Percentiles rank a stretch among this genome's conserved stretches.
phyloP scores from a whole-genome alignment of 1,140 invertebrate species.

The Myzus persicae region DNA sequence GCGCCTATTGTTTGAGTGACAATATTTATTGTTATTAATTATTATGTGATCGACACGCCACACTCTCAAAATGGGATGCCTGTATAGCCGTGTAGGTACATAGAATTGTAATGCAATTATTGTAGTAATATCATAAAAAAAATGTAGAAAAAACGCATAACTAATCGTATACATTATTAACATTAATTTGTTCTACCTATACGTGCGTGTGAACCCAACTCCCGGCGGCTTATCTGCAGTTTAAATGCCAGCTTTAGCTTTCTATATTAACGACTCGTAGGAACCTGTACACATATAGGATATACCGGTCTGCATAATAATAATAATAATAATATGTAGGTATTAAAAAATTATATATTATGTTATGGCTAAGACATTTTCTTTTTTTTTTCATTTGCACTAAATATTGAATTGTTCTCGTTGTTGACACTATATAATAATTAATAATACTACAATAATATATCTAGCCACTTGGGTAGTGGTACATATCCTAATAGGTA shows the following conservation, averaged over 20 bases:
- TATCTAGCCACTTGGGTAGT: too few species aligned
- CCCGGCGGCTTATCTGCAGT: neutral
- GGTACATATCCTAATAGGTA: neutral
- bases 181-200: neutral
- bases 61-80: neutral
- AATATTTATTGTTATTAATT: neutral
- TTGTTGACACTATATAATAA: neutral
- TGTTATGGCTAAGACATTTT: neutral
- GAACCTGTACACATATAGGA: neutral
- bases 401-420: constrained; percentile 2
- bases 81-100: neutral
- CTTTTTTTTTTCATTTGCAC: neutral
- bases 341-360: neutral
- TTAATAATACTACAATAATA: too few species aligned
- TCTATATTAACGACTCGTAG: neutral
- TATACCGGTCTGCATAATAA: neutral
- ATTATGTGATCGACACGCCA: neutral
- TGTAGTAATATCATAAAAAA: neutral
- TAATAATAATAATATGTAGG: neutral
- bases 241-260: neutral
- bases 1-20: neutral
- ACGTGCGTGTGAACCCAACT: constrained; percentile 1
- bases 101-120: neutral
- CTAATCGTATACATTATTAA: neutral
- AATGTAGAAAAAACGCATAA: neutral